Conservation (phyloP, 2,888 invertebrate genomes). For the Dolichopus griseipennis region DNA sequence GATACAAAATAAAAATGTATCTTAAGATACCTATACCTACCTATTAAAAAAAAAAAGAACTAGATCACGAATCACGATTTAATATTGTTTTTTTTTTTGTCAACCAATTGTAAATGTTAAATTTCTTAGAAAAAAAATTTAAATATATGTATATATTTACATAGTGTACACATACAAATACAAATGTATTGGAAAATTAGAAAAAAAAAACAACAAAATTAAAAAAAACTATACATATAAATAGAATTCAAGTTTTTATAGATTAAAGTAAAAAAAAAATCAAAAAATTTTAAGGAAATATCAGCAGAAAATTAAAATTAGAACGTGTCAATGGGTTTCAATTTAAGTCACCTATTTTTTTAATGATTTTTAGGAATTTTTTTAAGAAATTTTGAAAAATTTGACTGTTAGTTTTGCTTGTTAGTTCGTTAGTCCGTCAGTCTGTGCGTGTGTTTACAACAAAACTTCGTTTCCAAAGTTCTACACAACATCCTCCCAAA, state of each 20-base stretch:
- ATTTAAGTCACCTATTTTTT: not conserved
- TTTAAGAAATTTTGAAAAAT: too few species aligned
- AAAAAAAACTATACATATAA: too few species aligned
- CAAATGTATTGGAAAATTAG: not conserved
- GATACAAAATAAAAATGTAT: not conserved
- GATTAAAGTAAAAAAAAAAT: too few species aligned
- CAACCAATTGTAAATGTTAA: conserved; percentile 1
- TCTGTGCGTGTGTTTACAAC: too few species aligned
- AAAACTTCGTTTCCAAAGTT: too few species aligned
- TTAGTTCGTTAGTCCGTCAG: too few species aligned
- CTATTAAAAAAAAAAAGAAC: not conserved
- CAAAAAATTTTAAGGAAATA: not conserved
- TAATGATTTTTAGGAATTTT: not conserved
- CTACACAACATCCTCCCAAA: too few species aligned
- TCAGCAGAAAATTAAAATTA: not conserved
- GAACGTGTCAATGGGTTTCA: not conserved
- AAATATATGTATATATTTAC: not conserved
- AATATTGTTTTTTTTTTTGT: too few species aligned
- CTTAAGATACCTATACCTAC: not conserved
- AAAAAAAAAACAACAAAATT: not conserved
- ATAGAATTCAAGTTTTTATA: too few species aligned
- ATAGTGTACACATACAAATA: not conserved
- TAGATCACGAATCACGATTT: conserved; percentile 1
- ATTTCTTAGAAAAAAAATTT: not conserved
- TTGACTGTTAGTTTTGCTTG: too few species aligned